phyloP scores from a whole-genome alignment of 1,140 invertebrate genomes.

The Ditylenchus dipsaci region DNA sequence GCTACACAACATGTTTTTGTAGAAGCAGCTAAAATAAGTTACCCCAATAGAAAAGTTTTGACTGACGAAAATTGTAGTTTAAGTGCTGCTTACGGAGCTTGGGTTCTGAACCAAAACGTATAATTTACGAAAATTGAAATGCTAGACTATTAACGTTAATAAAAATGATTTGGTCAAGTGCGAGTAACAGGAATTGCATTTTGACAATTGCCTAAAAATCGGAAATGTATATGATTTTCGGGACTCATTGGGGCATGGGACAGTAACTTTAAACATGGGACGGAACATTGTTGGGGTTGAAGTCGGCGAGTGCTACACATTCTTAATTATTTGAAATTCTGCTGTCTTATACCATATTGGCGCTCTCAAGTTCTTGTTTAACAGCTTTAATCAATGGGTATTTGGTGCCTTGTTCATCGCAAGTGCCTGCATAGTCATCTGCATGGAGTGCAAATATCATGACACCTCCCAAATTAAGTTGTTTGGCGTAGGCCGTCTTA shows the following conservation, averaged over 20 bases:
- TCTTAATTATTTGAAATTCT: too few relatives aligned
- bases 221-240: too few relatives aligned
- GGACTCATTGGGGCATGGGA: too few relatives aligned
- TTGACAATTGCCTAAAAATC: too few relatives aligned
- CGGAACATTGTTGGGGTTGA: too few relatives aligned
- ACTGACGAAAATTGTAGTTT: not conserved
- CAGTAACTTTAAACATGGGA: too few relatives aligned
- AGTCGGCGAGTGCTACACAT: too few relatives aligned
- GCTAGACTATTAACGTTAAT: too few relatives aligned
- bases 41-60: constrained; percentile 6
- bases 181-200: too few relatives aligned
- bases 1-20: constrained; percentile 17
- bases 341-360: too few relatives aligned
- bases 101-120: not conserved
- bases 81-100: constrained; percentile 30
- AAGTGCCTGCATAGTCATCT: constrained; percentile 29
- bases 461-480: constrained; percentile 28
- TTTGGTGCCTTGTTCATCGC: not conserved
- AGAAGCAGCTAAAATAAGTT: constrained; percentile 11
- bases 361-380: not conserved
- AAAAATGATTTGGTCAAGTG: too few relatives aligned
- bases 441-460: constrained; percentile 41
- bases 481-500: constrained; percentile 34
- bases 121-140: too few relatives aligned
- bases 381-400: constrained; percentile 4